A percentile compares a stretch with the other conserved stretches of the same genome.
These are phyloP conservation scores for Nomada fabriciana DNA, from an alignment of 2,888 invertebrate genomes.

Conservation along the genomic window DNA sequence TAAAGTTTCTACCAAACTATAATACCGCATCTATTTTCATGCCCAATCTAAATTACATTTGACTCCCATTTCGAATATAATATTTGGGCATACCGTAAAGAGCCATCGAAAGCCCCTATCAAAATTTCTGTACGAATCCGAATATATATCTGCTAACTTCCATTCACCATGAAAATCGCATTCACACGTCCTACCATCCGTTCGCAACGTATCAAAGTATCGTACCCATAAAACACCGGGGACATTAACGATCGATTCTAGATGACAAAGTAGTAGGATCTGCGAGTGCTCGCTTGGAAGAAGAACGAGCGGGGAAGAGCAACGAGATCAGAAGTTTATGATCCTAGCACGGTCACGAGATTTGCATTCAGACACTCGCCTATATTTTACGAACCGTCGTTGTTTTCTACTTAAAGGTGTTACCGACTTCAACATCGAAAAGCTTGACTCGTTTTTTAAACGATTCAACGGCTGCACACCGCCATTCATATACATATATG, in stretches of 20 bases:
- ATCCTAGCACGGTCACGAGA: not conserved
- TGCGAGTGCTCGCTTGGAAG: not conserved
- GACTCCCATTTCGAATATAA: not conserved
- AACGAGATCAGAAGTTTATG: not conserved
- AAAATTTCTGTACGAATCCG: not conserved
- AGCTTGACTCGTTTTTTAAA: not conserved
- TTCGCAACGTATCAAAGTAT: not conserved
- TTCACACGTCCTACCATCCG: constrained; percentile 1
- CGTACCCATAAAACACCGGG: not conserved
- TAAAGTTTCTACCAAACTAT: not conserved
- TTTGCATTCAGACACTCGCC: not conserved
- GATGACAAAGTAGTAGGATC: not conserved
- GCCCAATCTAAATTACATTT: not conserved
- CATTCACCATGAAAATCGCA: too few species aligned
- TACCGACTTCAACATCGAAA: not conserved
- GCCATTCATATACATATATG: too few species aligned
- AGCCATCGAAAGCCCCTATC: not conserved
- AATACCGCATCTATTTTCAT: not conserved
- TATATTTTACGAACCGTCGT: not conserved
- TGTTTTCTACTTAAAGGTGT: not conserved
- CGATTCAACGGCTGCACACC: not conserved
- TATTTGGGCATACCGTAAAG: not conserved
- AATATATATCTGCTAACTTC: not conserved
- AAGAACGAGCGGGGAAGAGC: not conserved
- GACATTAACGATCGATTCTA: not conserved